Base-by-base conservation (phyloP, 2,888 invertebrate genomes). In the Cataglyphis livida region DNA sequence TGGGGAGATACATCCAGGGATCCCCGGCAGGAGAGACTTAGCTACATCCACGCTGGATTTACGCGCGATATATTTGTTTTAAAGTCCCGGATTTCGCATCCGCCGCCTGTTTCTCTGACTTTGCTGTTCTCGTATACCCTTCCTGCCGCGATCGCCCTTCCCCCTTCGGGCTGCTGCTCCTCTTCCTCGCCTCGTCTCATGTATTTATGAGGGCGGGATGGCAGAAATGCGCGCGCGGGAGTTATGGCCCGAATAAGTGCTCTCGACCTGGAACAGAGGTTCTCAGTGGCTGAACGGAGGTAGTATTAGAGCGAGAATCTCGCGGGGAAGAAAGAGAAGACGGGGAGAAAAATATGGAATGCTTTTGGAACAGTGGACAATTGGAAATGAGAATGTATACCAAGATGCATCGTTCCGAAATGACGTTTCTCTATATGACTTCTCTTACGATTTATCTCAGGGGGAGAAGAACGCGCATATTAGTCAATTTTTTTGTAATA, bases 51-150 rank as follows among this genome's bases (percentile, higher is more conserved):
- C 70, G 90, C 85, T 93, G 93, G 93, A 93, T 94, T 94, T 94
- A 93, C 93, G 93, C 91, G 92, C 93, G 93, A 94, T 94, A 94
- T 94, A 94, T 94, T 94, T 94, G 94, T 94, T 94, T 94, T 93
- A 93, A 94, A 93, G 93, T 94, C 92, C 93, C 87, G 88, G 79
- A 81, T 66, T 61, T 73, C 81, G 85, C 65, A 84, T 84, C 85
- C 84, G 84, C 82, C 75, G 35, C 71, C 73, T 85, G 66, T 79
- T 79, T 86, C 85, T 81, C 84, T 83, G 84, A 78, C 44, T 68
- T 84, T 81, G 89, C 85, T 85, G 83, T 87, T 87, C 81, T 89
- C 86, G 83, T 81, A n/a, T 81, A 65, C 25, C 57, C 81, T 51
- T 66, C 54, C 64, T 64, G 44, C 65, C 18, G 38, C 64, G 9